Percentiles rank a stretch among this genome's conserved stretches.
Conservation (phyloP, 2,113 vertebrate species). For the Raja brachyura region DNA sequence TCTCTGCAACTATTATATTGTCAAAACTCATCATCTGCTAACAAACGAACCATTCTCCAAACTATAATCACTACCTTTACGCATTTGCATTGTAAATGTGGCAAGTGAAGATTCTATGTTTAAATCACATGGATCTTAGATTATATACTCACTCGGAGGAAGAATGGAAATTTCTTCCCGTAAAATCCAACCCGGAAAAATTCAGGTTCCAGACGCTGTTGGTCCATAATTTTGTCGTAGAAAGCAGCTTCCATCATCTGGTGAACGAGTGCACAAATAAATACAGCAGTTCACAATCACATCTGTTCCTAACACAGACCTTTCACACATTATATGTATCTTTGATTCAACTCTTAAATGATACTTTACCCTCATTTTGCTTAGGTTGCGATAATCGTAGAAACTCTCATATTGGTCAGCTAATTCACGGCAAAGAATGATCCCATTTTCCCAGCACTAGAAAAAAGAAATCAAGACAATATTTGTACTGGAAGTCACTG, state of each 20-base stretch:
- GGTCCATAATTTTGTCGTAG: conserved; percentile 99
- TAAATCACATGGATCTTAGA: background rate
- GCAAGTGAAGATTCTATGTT: conserved; percentile 15
- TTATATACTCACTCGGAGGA: conserved; percentile 76
- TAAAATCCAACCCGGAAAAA: conserved; percentile 98
- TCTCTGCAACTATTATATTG: conserved; percentile 15
- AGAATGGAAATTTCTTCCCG: conserved; percentile 97
- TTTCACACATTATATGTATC: background rate
- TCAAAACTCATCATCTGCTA: conserved; percentile 12
- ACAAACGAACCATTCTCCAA: conserved; percentile 27
- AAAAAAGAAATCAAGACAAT: conserved; percentile 37
- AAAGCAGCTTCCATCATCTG: conserved; percentile 95
- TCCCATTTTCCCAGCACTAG: conserved; percentile 97
- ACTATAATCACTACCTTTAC: conserved; percentile 23
- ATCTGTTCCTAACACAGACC: background rate
- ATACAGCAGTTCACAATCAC: background rate
- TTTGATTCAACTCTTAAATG: background rate
- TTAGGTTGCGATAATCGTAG: conserved; percentile 97
- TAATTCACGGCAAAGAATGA: conserved; percentile 91
- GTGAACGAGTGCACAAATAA: conserved; percentile 37
- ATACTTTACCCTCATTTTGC: conserved; percentile 89
- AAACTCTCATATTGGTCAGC: conserved; percentile 93
- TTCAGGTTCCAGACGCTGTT: conserved; percentile 90
- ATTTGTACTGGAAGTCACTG: background rate
- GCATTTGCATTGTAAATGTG: conserved; percentile 9